Base-by-base conservation (phyloP, 1,140 invertebrate species). In the Achatina immaculata region DNA sequence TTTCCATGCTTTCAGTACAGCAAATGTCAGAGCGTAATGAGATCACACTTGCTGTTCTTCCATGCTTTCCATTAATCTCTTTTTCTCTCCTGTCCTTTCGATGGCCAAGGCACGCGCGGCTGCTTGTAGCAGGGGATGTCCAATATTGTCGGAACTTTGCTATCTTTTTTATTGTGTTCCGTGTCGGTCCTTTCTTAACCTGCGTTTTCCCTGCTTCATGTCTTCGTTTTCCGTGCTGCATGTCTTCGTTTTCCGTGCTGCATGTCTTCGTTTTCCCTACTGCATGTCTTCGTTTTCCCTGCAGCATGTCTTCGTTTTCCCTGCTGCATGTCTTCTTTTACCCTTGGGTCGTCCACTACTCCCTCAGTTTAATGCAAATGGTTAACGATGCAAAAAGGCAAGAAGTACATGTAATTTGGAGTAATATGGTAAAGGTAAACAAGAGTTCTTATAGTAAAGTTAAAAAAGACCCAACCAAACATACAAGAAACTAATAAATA, bases 51-150 rank as follows among this genome's bases (percentile, higher is more conserved):
- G 24, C 42, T 14, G 40, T 65, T 74, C 11, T 65, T 58, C 55
- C 16, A 51, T 58, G 66, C 42, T 80, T 68, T 71, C 71, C 76
- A 36, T 75, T 58, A 51, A 55, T 75, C 78, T 80, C 79, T 73
- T 51, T 65, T 43, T 75, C 43, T 80, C 78, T 28, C 40, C 31
- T 36, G n/a, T n/a, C n/a, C n/a, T n/a, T n/a, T n/a, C n/a, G n/a
- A n/a, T n/a, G n/a, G n/a, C n/a, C n/a, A n/a, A n/a, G n/a, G n/a
- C n/a, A n/a, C n/a, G n/a, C n/a, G n/a, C n/a, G n/a, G n/a, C n/a
- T n/a, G n/a, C n/a, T n/a, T n/a, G n/a, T n/a, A n/a, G n/a, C n/a
- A n/a, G n/a, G n/a, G n/a, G n/a, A n/a, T n/a, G 2, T 65, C 72
- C 55, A 7, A 6, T 58, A 72, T 42, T 80, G 66, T 80, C 71